Conservation (phyloP, 2,888 invertebrate genomes). For the Phyto melanocephala region DNA sequence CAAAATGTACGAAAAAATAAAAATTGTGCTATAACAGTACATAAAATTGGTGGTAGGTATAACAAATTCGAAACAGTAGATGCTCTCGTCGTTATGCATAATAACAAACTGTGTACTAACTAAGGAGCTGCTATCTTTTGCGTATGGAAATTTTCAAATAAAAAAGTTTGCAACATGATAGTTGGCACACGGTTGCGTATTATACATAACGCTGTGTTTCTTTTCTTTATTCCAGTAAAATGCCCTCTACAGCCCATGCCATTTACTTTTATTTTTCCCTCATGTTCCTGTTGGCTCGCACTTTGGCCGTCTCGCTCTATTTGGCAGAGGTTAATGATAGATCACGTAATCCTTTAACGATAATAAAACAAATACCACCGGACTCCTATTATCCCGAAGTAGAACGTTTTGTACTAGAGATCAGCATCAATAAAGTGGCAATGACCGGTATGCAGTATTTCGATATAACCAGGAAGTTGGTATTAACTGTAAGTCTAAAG, state of each 20-base stretch:
- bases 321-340: constrained; percentile 81
- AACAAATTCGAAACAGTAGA: no score
- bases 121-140: no score
- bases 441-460: constrained; percentile 76
- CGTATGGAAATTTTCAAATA: no score
- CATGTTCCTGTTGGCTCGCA: constrained; percentile 80
- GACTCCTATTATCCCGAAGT: constrained; percentile 79
- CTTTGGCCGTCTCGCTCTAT: constrained; percentile 80
- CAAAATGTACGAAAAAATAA: no score
- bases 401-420: constrained; percentile 72
- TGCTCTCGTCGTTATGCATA: no score
- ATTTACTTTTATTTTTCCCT: constrained; percentile 82
- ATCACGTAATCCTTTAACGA: constrained; percentile 76
- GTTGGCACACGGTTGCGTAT: no score
- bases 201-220: no score
- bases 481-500: constrained; percentile 71
- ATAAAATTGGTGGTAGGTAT: no score
- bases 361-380: constrained; percentile 78
- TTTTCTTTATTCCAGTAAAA: constrained; percentile 68
- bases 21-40: no score
- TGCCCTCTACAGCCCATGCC: constrained; percentile 77
- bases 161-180: no score
- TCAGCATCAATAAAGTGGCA: constrained; percentile 73
- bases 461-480: constrained; percentile 75
- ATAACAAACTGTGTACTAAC: no score